These are phyloP conservation scores for Porites australiensis DNA, from an alignment of 64 coral and sea anemone species.

Conservation along the genomic window DNA sequence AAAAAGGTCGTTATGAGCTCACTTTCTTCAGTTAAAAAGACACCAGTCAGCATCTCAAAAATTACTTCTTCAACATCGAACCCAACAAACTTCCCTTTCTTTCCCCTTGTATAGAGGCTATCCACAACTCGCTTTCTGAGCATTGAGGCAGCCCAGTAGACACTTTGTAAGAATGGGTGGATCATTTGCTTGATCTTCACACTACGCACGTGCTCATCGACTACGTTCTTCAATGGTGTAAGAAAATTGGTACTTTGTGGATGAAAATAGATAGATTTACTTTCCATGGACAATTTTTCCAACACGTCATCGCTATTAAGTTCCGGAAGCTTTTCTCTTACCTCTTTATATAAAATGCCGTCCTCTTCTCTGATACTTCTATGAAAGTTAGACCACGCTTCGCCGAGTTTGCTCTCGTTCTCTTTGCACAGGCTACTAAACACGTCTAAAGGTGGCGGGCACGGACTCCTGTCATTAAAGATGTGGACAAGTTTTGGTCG, in stretches of 20 bases:
- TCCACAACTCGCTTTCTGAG: background rate
- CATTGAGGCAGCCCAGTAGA: conserved; percentile 3
- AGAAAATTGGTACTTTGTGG: background rate
- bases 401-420: conserved; percentile 7
- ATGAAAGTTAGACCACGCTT: conserved; percentile 4
- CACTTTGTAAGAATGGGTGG: conserved; percentile 2
- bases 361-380: background rate
- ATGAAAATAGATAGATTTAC: conserved; percentile 48
- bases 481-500: conserved; percentile 63
- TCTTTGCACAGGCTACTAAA: background rate
- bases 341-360: conserved; percentile 13
- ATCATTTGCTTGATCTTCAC: conserved; percentile 9
- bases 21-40: background rate
- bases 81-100: no score
- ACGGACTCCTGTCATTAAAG: background rate
- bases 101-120: background rate
- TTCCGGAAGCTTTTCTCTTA: conserved; percentile 43
- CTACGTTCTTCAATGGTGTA: background rate
- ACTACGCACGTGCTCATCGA: background rate
- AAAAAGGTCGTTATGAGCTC: background rate
- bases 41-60: background rate
- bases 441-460: no score
- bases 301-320: conserved; percentile 45
- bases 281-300: conserved; percentile 56
- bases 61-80: background rate